Base-by-base conservation (phyloP, 35 echinoderm and acorn worm species). In the Apostichopus japonicus region DNA sequence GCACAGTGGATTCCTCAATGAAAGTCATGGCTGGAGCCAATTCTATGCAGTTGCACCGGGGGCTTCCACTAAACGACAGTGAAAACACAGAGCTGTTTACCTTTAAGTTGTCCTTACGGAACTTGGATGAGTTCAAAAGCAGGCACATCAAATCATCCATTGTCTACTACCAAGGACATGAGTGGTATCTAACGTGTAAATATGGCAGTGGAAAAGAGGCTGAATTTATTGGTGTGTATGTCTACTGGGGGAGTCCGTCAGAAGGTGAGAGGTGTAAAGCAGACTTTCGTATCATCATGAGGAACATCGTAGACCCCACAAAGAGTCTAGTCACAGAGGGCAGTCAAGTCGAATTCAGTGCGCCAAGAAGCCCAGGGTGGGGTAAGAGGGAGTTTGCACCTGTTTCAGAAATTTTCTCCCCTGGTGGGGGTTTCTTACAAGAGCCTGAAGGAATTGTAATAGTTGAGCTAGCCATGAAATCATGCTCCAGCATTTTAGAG, bases 61-160 rank as follows among this genome's bases (percentile, higher is more conserved):
- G 94, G 15, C 88, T 98, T 8, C 91, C 96, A 8, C 94, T 98
- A 14, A 98, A 98, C 86, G 96, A 98, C 77, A 92, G 92, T 53
- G 96, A 95, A 87, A 94, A 94, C 53, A 98, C 96, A 16, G 94
- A 98, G 53, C 87, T 98, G 17, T 98, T 98, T 33, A 98, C 96
- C 16, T 95, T 98, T 24, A 92, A 93, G 53, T 84, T 98, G 19
- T 93, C 91, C 10, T 54, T 98, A 54, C 56, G 91, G 54, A 94
- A 96, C 84, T 27, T 98, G 24, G 96, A 98, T 14, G 92, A 90
- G 21, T 94, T 98, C 54, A 86, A 84, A 65, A 54, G 87, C 54
- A 86, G 84, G 53, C 95, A 95, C 52, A 83, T 94, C 55, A 93
- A 92, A 44, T 95, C 94, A 19, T 94, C 96, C 1, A 79, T 92